Conservation (phyloP, 1,140 invertebrate genomes). For the Capitella teleta region DNA sequence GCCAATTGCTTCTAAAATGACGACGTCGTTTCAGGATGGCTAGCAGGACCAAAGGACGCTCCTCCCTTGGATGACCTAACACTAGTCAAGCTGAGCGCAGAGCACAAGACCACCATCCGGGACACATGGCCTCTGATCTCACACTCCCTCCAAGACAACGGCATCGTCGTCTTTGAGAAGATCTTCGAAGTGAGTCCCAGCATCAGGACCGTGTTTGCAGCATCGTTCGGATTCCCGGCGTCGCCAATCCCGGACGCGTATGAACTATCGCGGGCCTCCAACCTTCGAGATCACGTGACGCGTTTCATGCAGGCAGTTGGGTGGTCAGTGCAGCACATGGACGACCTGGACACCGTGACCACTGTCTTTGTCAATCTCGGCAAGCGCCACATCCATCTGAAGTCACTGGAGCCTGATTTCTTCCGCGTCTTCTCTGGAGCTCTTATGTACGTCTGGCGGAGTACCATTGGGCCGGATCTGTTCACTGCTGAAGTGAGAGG, state of each 20-base stretch:
- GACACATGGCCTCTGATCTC: background rate
- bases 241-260: background rate
- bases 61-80: background rate
- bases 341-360: background rate
- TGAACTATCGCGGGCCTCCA: background rate
- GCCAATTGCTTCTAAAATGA: too few species aligned
- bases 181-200: constrained; percentile 4
- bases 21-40: background rate
- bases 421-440: constrained; percentile 4
- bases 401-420: background rate
- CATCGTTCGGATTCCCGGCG: background rate
- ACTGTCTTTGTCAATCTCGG: constrained; percentile 9
- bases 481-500: constrained; percentile 3
- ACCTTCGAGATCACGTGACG: background rate
- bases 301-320: constrained; percentile 2
- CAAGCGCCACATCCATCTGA: constrained; percentile 6
- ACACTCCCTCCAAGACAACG: background rate
- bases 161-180: background rate
- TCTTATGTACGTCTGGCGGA: constrained; percentile 1
- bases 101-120: background rate
- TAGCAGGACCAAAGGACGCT: background rate
- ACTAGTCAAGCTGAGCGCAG: background rate
- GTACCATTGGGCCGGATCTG: background rate
- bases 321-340: background rate
- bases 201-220: background rate